These are phyloP conservation scores for Rhynchophorus ferrugineus DNA, from an alignment of 1,140 invertebrate genomes.

Conservation along the genomic window DNA sequence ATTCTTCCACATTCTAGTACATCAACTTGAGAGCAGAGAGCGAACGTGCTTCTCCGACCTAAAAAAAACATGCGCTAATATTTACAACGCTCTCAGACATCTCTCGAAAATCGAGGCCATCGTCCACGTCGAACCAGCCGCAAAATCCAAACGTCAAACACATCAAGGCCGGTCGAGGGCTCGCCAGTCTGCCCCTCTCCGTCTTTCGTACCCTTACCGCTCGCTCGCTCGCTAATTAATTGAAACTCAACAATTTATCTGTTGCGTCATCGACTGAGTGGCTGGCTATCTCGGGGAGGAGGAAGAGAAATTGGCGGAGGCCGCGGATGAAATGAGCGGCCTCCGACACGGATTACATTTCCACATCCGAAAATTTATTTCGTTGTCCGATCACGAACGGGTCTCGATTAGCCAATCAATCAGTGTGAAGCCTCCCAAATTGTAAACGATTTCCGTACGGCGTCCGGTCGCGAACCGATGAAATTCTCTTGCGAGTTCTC, in stretches of 20 bases:
- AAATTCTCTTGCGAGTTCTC: too few relatives aligned
- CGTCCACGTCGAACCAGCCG: too few relatives aligned
- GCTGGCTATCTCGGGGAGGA: neutral
- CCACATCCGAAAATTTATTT: neutral
- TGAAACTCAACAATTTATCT: neutral
- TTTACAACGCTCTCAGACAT: too few relatives aligned
- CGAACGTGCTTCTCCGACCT: too few relatives aligned
- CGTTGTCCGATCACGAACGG: neutral
- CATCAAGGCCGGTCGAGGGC: too few relatives aligned
- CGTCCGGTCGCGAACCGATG: too few relatives aligned
- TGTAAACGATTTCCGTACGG: neutral
- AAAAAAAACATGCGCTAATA: too few relatives aligned
- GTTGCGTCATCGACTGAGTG: neutral
- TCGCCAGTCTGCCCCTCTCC: too few relatives aligned
- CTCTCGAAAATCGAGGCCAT: too few relatives aligned
- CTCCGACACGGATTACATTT: neutral
- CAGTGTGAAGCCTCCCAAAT: conserved; percentile 4
- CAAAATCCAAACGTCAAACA: too few relatives aligned
- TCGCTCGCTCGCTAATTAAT: neutral
- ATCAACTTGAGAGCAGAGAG: too few relatives aligned
- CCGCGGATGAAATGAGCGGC: neutral
- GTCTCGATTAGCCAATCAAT: conserved; percentile 7
- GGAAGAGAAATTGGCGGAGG: neutral
- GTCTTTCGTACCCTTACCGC: neutral
- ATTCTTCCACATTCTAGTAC: too few relatives aligned